Evolutionary conservation across 2,113 vertebrate genomes (phyloP), one percentile per base, ranked within the genome.

Genomic region (Cryptotis parvus): DNA sequence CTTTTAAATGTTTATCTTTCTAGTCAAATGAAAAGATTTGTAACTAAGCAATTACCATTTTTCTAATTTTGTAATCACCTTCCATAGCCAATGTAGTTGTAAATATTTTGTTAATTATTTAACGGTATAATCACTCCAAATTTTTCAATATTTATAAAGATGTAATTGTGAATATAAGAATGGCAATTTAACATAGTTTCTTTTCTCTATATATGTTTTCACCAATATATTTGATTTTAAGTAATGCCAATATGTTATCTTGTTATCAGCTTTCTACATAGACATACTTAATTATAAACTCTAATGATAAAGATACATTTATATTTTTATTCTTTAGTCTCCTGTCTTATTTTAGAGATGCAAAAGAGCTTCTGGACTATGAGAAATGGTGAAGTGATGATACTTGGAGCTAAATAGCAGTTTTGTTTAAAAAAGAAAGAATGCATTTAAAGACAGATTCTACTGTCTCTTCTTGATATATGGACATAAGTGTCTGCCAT

Each of bases 21-120:
- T 49, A 55, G 11, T 3, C 52, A 55, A 55, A 55, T 22, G 37
- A 79, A 72, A 63, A 68, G 3, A 24, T 74, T 80, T 68, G 1
- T 77, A 10, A 58, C 14, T 45, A 77, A 84, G 6, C 8, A 41
- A 58, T 69, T 29, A 76, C 9, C 70, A 22, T 52, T 81, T 91
- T 52, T 15, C 6, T 72, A 81, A 58, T 12, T 31, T 15, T 37
- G 90, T 73, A 77, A 39, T 61, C 43, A 80, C 43, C 43, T 55
- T 75, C 2, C 20, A 37, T 73, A 33, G 22, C 10, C 61, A 68
- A 29, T 63, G 83, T 84, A 3, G 7, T 6, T 82, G 84, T 82
- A 88, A 85, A 95, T 69, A 45, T 18, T 89, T 91, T 22, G 3
- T 76, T 77, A 77, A 84, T 74, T 16, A 65, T 24, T 72, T 66